Base-by-base conservation (phyloP, 1,140 invertebrate species). In the Orussus abietinus region DNA sequence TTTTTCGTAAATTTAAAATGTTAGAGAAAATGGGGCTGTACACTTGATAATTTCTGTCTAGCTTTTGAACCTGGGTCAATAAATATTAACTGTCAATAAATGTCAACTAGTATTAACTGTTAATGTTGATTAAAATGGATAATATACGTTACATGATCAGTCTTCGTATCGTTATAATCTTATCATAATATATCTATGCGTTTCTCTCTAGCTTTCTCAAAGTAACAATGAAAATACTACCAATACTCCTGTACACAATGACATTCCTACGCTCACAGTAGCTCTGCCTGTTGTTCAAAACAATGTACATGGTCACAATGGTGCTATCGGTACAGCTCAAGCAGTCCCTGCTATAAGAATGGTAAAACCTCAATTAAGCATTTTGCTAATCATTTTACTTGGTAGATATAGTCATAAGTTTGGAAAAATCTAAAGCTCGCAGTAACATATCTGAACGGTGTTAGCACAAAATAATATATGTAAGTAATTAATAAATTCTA, bases 211-310 rank as follows among this genome's bases (percentile, higher is more conserved):
- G 19, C 20, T 42, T 31, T 19, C 39, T 15, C 45, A 42, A 32
- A 19, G 15, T n/a, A 42, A 34, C 19, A 42, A 21, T 7, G 45
- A 31, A n/a, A 34, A 14, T 3, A 37, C 17, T 22, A 26, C 32
- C 21, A 13, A 18, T 7, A 12, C 38, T n/a, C 22, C 45, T 4
- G 32, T 15, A 25, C 38, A 38, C 1, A 22, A 15, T 7, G 15
- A 29, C 6, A 15, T 41, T 17, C 30, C 20, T 19, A 19, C 38
- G 17, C 20, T 42, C 4, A 42, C 39, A 5, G 38, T 47, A 18
- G 45, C 39, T 36, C 28, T 47, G 10, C 42, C 42, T 14, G 42
- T 17, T 1, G 28, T 39, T 21, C 34, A 38, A 17, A 22, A 22
- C 3, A 25, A 33, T 33, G 33, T 33, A 9, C 39, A 30, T 3